Conservation (phyloP, 2,797 vertebrate species). For the Acanthis flammea region DNA sequence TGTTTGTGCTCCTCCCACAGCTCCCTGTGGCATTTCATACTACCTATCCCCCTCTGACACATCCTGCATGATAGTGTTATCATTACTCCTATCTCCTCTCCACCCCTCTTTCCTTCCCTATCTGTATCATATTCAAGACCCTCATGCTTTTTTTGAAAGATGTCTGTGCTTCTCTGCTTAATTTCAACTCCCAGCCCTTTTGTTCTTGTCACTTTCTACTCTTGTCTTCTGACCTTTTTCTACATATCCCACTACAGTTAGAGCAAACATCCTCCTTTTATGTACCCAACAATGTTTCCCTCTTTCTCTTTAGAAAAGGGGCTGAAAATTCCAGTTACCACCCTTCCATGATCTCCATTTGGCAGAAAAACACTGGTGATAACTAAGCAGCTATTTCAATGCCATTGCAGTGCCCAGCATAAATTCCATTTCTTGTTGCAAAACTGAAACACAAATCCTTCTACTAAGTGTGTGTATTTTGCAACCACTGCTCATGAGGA, state of each 20-base stretch:
- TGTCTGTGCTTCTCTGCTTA: constrained; percentile 27
- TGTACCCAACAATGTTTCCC: rapidly evolving
- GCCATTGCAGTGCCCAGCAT: neutral
- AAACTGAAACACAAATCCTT: neutral
- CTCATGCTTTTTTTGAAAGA: neutral
- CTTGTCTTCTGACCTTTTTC: neutral
- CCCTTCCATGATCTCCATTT: neutral
- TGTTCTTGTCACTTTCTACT: constrained; percentile 24
- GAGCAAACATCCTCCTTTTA: neutral
- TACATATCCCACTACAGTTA: neutral
- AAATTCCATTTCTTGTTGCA: neutral
- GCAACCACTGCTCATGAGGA: neutral
- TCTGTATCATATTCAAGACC: neutral
- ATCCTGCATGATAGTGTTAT: neutral
- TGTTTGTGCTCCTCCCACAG: neutral
- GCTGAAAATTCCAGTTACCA: neutral
- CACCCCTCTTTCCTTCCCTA: neutral
- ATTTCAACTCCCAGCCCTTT: constrained; percentile 17
- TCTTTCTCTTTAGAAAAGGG: neutral
- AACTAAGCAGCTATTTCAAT: neutral
- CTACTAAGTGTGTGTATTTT: neutral
- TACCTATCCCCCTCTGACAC: neutral
- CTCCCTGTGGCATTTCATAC: neutral
- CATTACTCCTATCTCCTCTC: neutral
- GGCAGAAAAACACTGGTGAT: neutral